These are phyloP conservation scores for Drosophila parvula DNA, from an alignment of 1,140 invertebrate species.

Conservation along the genomic window DNA sequence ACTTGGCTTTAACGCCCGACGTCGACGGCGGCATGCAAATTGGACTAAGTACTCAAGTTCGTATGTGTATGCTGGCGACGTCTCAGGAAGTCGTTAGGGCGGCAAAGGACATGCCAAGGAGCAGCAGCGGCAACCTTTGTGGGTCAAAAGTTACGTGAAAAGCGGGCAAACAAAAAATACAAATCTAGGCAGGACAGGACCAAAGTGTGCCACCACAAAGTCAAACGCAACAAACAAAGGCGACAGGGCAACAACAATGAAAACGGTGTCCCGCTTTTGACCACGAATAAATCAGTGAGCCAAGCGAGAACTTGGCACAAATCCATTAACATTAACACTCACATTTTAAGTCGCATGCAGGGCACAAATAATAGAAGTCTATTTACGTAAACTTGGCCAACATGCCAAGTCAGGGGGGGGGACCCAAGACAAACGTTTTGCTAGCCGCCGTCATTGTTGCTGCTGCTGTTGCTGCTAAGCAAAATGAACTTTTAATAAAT, in stretches of 20 bases:
- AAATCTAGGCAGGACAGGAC: slow-evolving; percentile 13
- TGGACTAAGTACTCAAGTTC: slow-evolving; percentile 23
- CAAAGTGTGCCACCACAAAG: slow-evolving; percentile 65
- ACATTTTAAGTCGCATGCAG: slow-evolving; percentile 62
- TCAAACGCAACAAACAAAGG: slow-evolving; percentile 59
- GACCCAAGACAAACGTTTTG: slow-evolving; percentile 49
- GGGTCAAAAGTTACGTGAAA: slow-evolving; percentile 62
- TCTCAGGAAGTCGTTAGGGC: slow-evolving; percentile 73
- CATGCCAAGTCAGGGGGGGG: slow-evolving; percentile 45
- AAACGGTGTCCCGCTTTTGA: slow-evolving; percentile 51
- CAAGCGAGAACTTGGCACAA: slow-evolving; percentile 76
- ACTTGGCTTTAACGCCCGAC: slow-evolving; percentile 14
- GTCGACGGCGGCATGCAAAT: slow-evolving; percentile 63
- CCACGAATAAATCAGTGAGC: slow-evolving; percentile 71
- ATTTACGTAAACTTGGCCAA: slow-evolving; percentile 78
- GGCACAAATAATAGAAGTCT: slow-evolving; percentile 60
- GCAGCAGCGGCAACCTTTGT: slow-evolving; percentile 63
- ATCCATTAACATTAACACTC: slow-evolving; percentile 79
- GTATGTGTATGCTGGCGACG: slow-evolving; percentile 27
- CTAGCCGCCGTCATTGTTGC: slow-evolving; percentile 14
- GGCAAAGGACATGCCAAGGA: slow-evolving; percentile 50
- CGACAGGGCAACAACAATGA: slow-evolving; percentile 22
- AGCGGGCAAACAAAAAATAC: slow-evolving; percentile 11
- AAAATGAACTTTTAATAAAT: slow-evolving; percentile 77
- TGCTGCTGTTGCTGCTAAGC: slow-evolving; percentile 24